Conservation (phyloP, 2,888 invertebrate species). For the Coleophora flavipennella region DNA sequence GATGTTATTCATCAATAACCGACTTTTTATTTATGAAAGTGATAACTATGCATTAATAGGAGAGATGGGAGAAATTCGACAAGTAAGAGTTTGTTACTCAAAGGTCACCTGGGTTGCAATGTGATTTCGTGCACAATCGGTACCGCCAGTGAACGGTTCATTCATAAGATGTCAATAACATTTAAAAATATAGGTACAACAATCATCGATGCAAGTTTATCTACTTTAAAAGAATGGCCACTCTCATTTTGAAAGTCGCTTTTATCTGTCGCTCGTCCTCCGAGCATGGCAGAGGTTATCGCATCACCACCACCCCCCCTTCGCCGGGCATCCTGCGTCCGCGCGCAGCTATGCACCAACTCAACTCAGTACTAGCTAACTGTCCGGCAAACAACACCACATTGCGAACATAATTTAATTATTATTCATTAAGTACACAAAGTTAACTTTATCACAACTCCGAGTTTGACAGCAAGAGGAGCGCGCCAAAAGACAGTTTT, state of each 20-base stretch:
- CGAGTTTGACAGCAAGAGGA: neutral
- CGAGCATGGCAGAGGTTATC: conserved; percentile 59
- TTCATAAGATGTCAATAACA: neutral
- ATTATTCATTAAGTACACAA: too few species aligned
- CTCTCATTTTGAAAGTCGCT: conserved; percentile 58
- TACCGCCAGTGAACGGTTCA: neutral
- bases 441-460: conserved; percentile 8
- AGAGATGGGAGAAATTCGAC: too few species aligned
- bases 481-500: conserved; percentile 4
- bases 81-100: too few species aligned
- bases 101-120: too few species aligned
- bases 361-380: conserved; percentile 40
- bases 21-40: too few species aligned
- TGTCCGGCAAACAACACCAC: conserved; percentile 41
- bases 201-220: conserved; percentile 20
- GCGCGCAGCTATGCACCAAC: conserved; percentile 39
- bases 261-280: conserved; percentile 52
- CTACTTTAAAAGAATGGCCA: conserved; percentile 43
- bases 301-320: conserved; percentile 36
- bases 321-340: conserved; percentile 28
- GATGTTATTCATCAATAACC: too few species aligned
- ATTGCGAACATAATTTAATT: conserved; percentile 9
- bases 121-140: too few species aligned
- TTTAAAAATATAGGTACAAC: conserved; percentile 2
- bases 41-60: too few species aligned